These are phyloP conservation scores for Drosophila sordidula DNA, from an alignment of 2,888 invertebrate genomes.

Conservation along the genomic window DNA sequence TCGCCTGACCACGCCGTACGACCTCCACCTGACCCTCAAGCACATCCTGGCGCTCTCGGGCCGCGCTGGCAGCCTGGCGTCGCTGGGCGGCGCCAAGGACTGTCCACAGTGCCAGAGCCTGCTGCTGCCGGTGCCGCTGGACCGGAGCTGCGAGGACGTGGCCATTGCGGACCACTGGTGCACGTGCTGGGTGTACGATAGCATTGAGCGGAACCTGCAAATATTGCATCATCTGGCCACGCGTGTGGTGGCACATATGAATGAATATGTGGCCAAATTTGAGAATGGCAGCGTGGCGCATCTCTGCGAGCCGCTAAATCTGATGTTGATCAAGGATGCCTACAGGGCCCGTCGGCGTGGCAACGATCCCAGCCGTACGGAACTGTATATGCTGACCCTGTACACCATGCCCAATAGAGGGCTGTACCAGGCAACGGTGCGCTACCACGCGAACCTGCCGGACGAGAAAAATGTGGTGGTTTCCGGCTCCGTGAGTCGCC, in stretches of 20 bases:
- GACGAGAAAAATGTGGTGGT: conserved; percentile 84
- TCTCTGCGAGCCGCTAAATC: conserved; percentile 86
- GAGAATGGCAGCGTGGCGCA: conserved; percentile 76
- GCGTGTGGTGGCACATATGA: conserved; percentile 78
- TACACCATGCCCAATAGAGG: conserved; percentile 88
- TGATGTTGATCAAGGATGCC: conserved; percentile 87
- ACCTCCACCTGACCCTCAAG: conserved; percentile 90
- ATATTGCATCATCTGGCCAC: conserved; percentile 86
- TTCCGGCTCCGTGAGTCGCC: conserved; percentile 87
- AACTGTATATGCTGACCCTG: conserved; percentile 89
- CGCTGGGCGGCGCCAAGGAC: conserved; percentile 72
- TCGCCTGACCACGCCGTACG: conserved; percentile 90
- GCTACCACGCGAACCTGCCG: conserved; percentile 74
- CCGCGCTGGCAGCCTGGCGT: conserved; percentile 72
- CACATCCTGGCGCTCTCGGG: conserved; percentile 87
- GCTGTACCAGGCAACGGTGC: conserved; percentile 90
- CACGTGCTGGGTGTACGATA: conserved; percentile 88
- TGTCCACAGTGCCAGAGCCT: conserved; percentile 89
- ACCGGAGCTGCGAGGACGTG: conserved; percentile 89
- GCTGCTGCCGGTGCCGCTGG: conserved; percentile 87
- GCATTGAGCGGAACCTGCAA: conserved; percentile 83
- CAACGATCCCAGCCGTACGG: conserved; percentile 23
- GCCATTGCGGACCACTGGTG: conserved; percentile 91
- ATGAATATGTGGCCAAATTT: conserved; percentile 72
- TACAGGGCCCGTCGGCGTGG: conserved; percentile 79